A percentile compares a stretch with the other conserved stretches of the same genome.
These are phyloP conservation scores for Scomber colias DNA, from an alignment of 2,113 vertebrate species.

Conservation along the genomic window DNA sequence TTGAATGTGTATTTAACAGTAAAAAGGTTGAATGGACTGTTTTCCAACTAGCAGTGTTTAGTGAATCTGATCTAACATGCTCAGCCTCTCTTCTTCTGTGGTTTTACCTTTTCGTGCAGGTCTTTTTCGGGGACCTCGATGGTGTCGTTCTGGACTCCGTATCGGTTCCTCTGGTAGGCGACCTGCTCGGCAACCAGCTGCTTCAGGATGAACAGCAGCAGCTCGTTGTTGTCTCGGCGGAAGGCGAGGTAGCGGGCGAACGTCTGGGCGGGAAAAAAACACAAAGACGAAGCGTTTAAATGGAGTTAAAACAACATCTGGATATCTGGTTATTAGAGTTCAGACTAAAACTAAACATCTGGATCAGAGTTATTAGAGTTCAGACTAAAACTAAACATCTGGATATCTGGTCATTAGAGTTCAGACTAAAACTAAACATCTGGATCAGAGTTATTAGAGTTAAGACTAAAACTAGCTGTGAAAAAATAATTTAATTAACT, in stretches of 20 bases:
- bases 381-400: no score
- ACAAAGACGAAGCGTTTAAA: not conserved
- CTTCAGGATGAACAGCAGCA: conserved; percentile 96
- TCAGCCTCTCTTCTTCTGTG: not conserved
- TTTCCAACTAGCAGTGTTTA: not conserved
- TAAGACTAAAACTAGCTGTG: no score
- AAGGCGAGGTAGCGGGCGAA: conserved; percentile 97
- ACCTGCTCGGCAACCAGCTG: conserved; percentile 96
- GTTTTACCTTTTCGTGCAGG: conserved; percentile 92
- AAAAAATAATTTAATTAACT: no score
- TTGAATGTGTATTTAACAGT: no score
- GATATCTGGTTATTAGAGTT: not conserved
- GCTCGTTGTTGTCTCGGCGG: conserved; percentile 96
- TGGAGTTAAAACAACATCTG: not conserved
- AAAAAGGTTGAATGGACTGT: no score
- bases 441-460: not conserved
- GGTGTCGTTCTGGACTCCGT: conserved; percentile 92
- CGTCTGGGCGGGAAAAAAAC: conserved; percentile 80
- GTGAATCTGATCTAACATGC: not conserved
- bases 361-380: not conserved
- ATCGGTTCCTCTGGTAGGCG: conserved; percentile 94
- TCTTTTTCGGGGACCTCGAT: conserved; percentile 95
- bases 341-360: no score
- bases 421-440: not conserved
- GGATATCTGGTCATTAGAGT: no score